Evolutionary conservation across 2,888 invertebrate genomes (phyloP).

Genomic region (Clepsis dumicolana): DNA sequence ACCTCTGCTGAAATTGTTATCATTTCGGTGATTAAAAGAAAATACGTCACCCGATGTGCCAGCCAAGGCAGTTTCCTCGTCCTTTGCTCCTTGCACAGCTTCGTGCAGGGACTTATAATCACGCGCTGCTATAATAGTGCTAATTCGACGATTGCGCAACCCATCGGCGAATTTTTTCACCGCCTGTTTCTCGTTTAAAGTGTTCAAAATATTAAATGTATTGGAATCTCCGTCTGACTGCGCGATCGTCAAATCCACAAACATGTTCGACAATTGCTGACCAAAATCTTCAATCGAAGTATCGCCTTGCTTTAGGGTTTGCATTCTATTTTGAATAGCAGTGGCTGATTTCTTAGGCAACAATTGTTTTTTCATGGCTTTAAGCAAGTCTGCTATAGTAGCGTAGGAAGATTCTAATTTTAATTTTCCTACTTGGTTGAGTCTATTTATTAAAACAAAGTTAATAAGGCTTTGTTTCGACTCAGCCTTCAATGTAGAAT

Average conservation of each 20-base stretch:
- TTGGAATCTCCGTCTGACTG: not conserved
- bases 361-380: too few relatives aligned
- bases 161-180: too few relatives aligned
- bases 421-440: constrained; percentile 8
- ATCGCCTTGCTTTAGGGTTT: not conserved
- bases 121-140: too few relatives aligned
- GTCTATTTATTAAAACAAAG: constrained; percentile 17
- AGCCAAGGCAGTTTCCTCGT: not conserved
- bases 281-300: constrained; percentile 1
- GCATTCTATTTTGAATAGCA: constrained; percentile 17
- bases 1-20: constrained; percentile 5
- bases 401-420: constrained; percentile 12
- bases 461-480: not conserved
- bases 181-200: too few relatives aligned
- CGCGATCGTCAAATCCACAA: constrained; percentile 10
- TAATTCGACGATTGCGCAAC: too few relatives aligned
- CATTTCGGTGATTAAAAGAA: not conserved
- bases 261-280: not conserved
- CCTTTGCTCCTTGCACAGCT: too few relatives aligned
- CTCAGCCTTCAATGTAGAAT: too few relatives aligned
- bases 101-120: too few relatives aligned
- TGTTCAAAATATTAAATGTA: constrained; percentile 4
- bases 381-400: not conserved
- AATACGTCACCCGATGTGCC: not conserved
- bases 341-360: constrained; percentile 17